Percentiles rank a stretch among this genome's conserved stretches.
Conservation (phyloP, 1,140 invertebrate genomes). For the Nebria ingens region DNA sequence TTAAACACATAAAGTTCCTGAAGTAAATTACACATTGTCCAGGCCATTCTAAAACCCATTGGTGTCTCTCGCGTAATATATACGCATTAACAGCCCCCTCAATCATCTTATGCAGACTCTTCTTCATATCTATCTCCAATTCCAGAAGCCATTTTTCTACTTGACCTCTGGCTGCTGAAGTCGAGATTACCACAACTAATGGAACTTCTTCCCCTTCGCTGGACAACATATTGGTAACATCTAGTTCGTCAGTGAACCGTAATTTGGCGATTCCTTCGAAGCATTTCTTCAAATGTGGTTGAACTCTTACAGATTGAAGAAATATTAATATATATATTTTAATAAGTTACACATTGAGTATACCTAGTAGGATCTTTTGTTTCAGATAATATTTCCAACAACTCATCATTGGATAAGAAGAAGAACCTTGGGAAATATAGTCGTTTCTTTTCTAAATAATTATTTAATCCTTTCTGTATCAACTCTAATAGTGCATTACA, state of each 20-base stretch:
- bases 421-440: constrained; percentile 93
- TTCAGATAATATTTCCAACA: constrained; percentile 92
- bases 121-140: constrained; percentile 84
- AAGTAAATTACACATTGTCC: constrained; percentile 80
- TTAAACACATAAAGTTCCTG: no score
- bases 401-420: constrained; percentile 93
- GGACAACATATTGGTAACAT: constrained; percentile 84
- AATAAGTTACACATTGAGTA: constrained; percentile 17
- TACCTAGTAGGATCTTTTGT: constrained; percentile 91
- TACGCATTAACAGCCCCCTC: constrained; percentile 56
- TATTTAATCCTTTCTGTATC: constrained; percentile 87
- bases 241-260: constrained; percentile 75
- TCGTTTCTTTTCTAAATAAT: constrained; percentile 92
- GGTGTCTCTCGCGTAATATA: constrained; percentile 45
- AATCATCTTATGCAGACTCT: constrained; percentile 67
- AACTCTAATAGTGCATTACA: constrained; percentile 77
- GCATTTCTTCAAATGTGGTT: constrained; percentile 96
- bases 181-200: constrained; percentile 73
- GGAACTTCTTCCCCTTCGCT: constrained; percentile 76
- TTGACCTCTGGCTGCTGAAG: constrained; percentile 79
- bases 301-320: constrained; percentile 58
- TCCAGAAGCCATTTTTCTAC: constrained; percentile 96
- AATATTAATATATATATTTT: constrained; percentile 8
- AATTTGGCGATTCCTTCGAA: constrained; percentile 86
- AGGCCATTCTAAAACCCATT: constrained; percentile 84